phyloP scores from a whole-genome alignment of 53 echinoderm and acorn worm genomes.

The Arbacia lixula region DNA sequence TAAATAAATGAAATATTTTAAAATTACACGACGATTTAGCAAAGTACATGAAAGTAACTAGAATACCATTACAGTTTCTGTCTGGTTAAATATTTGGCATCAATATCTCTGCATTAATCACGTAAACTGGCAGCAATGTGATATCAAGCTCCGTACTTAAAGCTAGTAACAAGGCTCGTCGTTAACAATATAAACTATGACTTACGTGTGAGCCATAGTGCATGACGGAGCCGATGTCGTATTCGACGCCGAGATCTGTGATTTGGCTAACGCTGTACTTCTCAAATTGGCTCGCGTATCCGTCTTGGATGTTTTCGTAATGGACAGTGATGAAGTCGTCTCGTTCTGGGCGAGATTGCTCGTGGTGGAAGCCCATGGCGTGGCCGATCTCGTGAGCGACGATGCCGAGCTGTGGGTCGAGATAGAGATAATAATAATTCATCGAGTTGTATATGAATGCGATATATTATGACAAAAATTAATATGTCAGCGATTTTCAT shows the following conservation, averaged over 20 bases:
- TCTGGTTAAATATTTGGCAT: too few relatives aligned
- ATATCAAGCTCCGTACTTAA: too few relatives aligned
- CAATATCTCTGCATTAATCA: too few relatives aligned
- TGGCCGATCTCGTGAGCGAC: conserved; percentile 64
- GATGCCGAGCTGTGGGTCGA: conserved; percentile 43
- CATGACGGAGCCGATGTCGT: conserved; percentile 64
- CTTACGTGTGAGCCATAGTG: conserved; percentile 60
- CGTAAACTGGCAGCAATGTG: too few relatives aligned
- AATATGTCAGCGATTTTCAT: too few relatives aligned
- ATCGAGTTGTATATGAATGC: not conserved
- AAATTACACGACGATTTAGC: not conserved
- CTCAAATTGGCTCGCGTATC: conserved; percentile 24
- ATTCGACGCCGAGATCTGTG: conserved; percentile 20
- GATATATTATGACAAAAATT: not conserved
- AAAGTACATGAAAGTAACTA: not conserved
- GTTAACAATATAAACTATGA: too few relatives aligned
- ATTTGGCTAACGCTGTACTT: conserved; percentile 33
- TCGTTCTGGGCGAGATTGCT: conserved; percentile 66
- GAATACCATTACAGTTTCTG: not conserved
- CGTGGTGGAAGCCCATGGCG: conserved; percentile 72
- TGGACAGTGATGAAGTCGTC: conserved; percentile 57
- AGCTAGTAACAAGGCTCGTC: too few relatives aligned
- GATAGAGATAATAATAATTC: not conserved
- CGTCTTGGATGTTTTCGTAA: conserved; percentile 24
- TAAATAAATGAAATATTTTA: not conserved